Conservation (phyloP, 1,140 invertebrate species). For the Drosophila kohkoa region DNA sequence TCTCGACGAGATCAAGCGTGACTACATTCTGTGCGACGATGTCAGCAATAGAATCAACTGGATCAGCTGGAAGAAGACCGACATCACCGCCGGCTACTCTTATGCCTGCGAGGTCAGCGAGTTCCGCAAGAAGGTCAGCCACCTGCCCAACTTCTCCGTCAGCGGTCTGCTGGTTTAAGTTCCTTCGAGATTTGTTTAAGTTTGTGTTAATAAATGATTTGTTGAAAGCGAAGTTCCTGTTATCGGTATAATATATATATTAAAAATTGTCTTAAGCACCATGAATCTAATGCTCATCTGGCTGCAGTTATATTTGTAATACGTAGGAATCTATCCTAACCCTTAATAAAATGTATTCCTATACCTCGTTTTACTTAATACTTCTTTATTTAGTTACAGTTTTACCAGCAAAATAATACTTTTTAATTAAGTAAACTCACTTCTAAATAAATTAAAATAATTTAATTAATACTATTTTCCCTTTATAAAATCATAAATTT, state of each 20-base stretch:
- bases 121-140: conserved; percentile 86
- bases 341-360: no score
- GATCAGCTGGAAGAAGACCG: conserved; percentile 85
- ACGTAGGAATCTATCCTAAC: no score
- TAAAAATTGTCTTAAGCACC: no score
- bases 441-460: no score
- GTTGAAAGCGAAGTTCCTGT: conserved; percentile 1
- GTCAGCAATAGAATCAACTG: conserved; percentile 85
- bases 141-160: conserved; percentile 71
- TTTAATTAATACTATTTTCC: no score
- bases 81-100: conserved; percentile 87
- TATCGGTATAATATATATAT: not conserved
- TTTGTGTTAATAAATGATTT: conserved; percentile 11
- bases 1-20: conserved; percentile 70
- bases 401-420: no score
- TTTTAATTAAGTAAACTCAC: no score
- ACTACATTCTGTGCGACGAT: conserved; percentile 86
- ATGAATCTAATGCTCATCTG: no score
- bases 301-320: no score
- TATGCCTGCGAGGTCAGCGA: conserved; percentile 88
- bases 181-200: not conserved
- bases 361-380: no score
- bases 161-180: conserved; percentile 60
- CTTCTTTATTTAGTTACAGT: no score
- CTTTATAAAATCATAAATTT: no score